A percentile compares a stretch with the other conserved stretches of the same genome.
Conservation (phyloP, 2,797 vertebrate species). For the Sebastes elongatus region DNA sequence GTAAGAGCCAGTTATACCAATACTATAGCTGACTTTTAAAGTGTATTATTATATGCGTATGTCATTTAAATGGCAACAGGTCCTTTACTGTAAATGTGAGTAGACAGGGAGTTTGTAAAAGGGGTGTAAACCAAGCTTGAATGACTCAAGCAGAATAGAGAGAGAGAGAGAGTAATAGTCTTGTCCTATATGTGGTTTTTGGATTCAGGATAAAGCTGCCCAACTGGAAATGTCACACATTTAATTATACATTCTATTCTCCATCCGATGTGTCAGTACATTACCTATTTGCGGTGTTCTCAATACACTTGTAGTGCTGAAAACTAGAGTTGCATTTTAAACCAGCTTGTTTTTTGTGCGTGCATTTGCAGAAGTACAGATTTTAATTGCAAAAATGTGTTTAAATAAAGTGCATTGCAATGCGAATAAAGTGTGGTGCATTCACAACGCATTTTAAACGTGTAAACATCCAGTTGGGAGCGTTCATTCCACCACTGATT, state of each 20-base stretch:
- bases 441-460: constrained; percentile 65
- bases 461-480: constrained; percentile 70
- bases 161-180: constrained; percentile 59
- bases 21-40: constrained; percentile 69
- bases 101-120: constrained; percentile 71
- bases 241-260: constrained; percentile 74
- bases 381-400: constrained; percentile 54
- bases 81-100: constrained; percentile 75
- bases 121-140: constrained; percentile 75
- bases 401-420: constrained; percentile 61
- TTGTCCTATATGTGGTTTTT: constrained; percentile 56
- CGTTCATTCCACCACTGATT: constrained; percentile 32
- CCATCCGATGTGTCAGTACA: constrained; percentile 39
- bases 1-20: constrained; percentile 68
- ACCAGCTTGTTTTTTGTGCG: constrained; percentile 64
- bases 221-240: constrained; percentile 74
- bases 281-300: constrained; percentile 57
- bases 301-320: constrained; percentile 58
- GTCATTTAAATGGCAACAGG: constrained; percentile 76
- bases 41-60: constrained; percentile 64
- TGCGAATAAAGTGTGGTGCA: constrained; percentile 59
- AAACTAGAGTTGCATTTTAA: constrained; percentile 67
- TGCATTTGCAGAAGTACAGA: constrained; percentile 60
- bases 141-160: constrained; percentile 70
- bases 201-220: constrained; percentile 53